Evolutionary conservation across 2,113 vertebrate genomes (phyloP), one percentile per base, ranked within the genome.

Genomic region (Toxotes chatareus): DNA sequence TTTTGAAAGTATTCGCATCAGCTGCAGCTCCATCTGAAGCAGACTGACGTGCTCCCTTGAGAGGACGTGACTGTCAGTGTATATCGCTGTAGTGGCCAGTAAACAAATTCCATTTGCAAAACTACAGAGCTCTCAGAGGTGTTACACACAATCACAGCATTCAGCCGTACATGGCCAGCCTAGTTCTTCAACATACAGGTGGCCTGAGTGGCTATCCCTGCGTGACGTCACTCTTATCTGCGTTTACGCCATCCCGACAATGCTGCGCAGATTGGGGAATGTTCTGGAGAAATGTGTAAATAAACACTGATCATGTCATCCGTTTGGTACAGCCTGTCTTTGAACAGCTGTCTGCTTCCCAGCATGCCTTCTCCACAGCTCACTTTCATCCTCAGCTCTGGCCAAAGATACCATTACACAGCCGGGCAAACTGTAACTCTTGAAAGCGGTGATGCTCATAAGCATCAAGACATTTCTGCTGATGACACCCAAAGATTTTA

Each of bases 301-400:
- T 91, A 93, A 90, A 94, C 89, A 89, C 17, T 0, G 47, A 70
- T 66, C 51, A 10, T 76, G 76, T 84, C 81, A 40, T 70, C 44
- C 0, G 19, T 55, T 83, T 34, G 59, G 68, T 77, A 55, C 69
- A 59, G 21, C 40, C 71, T 51, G 73, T 83, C 64, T 88, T 55
- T 55, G 70, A 86, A 60, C 72, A 47, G 78, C 77, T 62, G 73
- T 73, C 62, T n/a, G 7, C 63, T 72, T 86, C 82, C 67, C 82
- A 73, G 87, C 76, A 42, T 36, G 66, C 69, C 46, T 84, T 59
- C 61, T 6, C 17, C 49, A 2, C 75, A 51, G 83, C 66, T 47
- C 12, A 1, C 81, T 87, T 87, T 93, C 80, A 89, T 86, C 77
- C 84, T 82, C 86, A 79, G 73, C 84, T 62, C 75, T 46, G 61